phyloP scores from a whole-genome alignment of 2,113 vertebrate species.

The Sander lucioperca region DNA sequence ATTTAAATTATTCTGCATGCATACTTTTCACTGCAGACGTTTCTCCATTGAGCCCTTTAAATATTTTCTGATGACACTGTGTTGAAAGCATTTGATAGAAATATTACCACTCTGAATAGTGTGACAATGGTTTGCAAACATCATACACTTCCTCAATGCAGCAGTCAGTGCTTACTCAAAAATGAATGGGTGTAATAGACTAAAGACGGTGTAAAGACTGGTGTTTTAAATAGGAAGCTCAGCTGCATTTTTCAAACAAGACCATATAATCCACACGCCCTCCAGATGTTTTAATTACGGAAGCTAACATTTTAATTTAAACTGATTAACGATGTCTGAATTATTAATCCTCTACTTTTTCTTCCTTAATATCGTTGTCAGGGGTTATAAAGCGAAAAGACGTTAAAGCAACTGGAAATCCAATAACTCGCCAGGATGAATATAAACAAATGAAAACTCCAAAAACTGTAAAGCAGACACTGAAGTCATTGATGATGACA shows the following conservation, averaged over 20 bases:
- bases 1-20: slow-evolving; percentile 14
- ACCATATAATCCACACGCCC: slow-evolving; percentile 13
- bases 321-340: slow-evolving; percentile 57
- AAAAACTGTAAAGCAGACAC: not conserved
- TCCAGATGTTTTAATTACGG: slow-evolving; percentile 64
- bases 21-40: slow-evolving; percentile 13
- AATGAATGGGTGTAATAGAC: slow-evolving; percentile 25
- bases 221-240: slow-evolving; percentile 25
- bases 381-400: slow-evolving; percentile 7
- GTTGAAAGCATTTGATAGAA: slow-evolving; percentile 9
- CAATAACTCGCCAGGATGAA: not conserved
- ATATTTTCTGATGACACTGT: slow-evolving; percentile 15
- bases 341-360: slow-evolving; percentile 57
- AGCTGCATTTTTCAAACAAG: slow-evolving; percentile 22
- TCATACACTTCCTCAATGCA: slow-evolving; percentile 40
- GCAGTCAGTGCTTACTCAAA: slow-evolving; percentile 19
- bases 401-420: not conserved
- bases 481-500: not conserved
- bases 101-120: slow-evolving; percentile 5
- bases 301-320: slow-evolving; percentile 49
- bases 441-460: not conserved
- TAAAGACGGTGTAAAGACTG: no score
- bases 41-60: slow-evolving; percentile 4
- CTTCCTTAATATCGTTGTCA: slow-evolving; percentile 32
- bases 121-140: slow-evolving; percentile 6